phyloP scores from a whole-genome alignment of 2,888 invertebrate species.

The Euzophera pinguis region DNA sequence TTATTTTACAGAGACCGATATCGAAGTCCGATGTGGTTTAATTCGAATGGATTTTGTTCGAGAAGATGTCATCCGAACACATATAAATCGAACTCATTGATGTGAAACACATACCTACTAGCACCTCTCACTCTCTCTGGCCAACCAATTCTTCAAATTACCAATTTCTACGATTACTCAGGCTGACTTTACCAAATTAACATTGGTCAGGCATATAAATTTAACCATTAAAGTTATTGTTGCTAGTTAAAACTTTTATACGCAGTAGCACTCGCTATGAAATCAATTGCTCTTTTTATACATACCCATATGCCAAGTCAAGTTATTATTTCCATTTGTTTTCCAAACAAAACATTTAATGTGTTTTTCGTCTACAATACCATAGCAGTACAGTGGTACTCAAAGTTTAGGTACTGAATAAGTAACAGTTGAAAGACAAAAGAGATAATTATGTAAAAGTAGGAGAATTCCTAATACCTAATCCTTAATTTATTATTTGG shows the following conservation, averaged over 20 bases:
- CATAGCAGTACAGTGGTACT: not conserved
- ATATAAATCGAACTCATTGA: too few species aligned
- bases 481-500: too few species aligned
- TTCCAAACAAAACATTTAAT: conserved; percentile 16
- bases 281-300: conserved; percentile 10
- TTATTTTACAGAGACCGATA: too few species aligned
- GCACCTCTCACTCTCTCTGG: too few species aligned
- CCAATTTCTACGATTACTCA: not conserved
- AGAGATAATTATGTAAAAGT: too few species aligned
- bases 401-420: not conserved
- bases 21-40: too few species aligned
- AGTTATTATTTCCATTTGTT: conserved; percentile 10
- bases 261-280: not conserved
- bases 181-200: not conserved
- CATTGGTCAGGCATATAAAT: conserved; percentile 1
- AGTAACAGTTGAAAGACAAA: too few species aligned
- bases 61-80: too few species aligned
- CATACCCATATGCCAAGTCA: conserved; percentile 7
- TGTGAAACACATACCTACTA: too few species aligned
- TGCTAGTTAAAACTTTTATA: conserved; percentile 5
- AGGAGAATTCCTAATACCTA: too few species aligned
- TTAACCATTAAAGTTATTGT: conserved; percentile 3
- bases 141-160: too few species aligned
- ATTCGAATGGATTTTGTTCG: too few species aligned
- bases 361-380: conserved; percentile 41